Evolutionary conservation across 2,888 invertebrate species (phyloP).

Genomic region (Eilema sororculum): DNA sequence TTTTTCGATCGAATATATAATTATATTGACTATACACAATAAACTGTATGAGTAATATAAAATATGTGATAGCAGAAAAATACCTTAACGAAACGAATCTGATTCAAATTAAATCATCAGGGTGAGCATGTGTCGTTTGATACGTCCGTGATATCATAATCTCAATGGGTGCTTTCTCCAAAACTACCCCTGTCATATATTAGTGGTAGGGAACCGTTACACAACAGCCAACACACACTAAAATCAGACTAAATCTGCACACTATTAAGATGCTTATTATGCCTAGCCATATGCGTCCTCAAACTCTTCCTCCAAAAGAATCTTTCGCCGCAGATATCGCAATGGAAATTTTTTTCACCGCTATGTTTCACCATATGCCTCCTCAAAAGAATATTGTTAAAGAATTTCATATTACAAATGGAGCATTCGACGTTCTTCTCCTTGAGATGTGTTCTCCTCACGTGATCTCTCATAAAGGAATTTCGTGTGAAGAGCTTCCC

Average conservation of each 20-base stretch:
- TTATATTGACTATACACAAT: background rate
- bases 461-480: constrained; percentile 78
- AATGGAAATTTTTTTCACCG: constrained; percentile 86
- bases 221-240: background rate
- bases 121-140: background rate
- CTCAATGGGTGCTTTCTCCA: background rate
- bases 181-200: background rate
- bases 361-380: constrained; percentile 82
- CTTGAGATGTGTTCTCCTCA: constrained; percentile 77
- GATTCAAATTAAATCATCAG: background rate
- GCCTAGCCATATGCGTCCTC: constrained; percentile 85
- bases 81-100: background rate
- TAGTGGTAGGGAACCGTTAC: background rate
- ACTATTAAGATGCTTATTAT: constrained; percentile 65
- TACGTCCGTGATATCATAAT: background rate
- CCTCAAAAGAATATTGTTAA: constrained; percentile 76
- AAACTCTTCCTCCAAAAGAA: constrained; percentile 88
- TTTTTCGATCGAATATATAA: too few species aligned
- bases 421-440: constrained; percentile 81
- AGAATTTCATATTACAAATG: constrained; percentile 81
- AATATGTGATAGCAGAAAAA: background rate
- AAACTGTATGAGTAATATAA: background rate
- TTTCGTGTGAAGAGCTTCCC: constrained; percentile 77
- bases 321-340: constrained; percentile 88
- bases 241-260: constrained; percentile 24